These are phyloP conservation scores for Engraulis encrasicolus DNA, from an alignment of 2,113 vertebrate genomes.

Conservation along the genomic window DNA sequence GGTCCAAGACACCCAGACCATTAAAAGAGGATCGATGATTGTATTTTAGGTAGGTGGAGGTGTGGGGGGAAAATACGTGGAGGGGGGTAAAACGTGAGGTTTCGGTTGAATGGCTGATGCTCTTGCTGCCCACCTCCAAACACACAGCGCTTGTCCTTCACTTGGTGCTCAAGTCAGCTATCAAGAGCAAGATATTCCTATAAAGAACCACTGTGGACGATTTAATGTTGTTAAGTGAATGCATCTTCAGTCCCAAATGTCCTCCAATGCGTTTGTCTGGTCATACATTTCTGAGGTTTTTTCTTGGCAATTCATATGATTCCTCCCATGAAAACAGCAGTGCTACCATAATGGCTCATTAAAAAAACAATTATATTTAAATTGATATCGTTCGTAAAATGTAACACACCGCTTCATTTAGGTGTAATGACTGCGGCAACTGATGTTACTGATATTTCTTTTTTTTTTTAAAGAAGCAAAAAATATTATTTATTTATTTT, in stretches of 20 bases:
- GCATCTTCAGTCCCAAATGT: slow-evolving; percentile 39
- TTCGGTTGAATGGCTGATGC: slow-evolving; percentile 52
- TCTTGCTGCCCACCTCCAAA: slow-evolving; percentile 51
- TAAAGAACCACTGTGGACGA: slow-evolving; percentile 53
- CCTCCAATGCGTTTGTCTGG: slow-evolving; percentile 17
- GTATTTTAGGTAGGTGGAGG: slow-evolving; percentile 14
- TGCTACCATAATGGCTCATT: slow-evolving; percentile 12
- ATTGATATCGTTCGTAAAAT: not conserved
- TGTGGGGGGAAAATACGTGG: slow-evolving; percentile 15
- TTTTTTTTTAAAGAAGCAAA: slow-evolving; percentile 47
- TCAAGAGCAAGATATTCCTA: slow-evolving; percentile 49
- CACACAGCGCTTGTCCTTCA: slow-evolving; percentile 54
- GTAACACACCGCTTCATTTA: not conserved
- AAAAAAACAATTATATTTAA: slow-evolving; percentile 3
- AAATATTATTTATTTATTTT: slow-evolving; percentile 72
- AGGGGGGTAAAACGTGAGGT: slow-evolving; percentile 54
- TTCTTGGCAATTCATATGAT: slow-evolving; percentile 52
- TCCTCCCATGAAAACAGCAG: slow-evolving; percentile 50
- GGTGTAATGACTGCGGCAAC: not conserved
- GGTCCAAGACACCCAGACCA: not conserved
- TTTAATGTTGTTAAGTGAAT: slow-evolving; percentile 63
- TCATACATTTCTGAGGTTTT: slow-evolving; percentile 36
- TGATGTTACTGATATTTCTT: slow-evolving; percentile 29
- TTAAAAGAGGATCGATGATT: slow-evolving; percentile 24
- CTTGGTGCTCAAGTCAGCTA: slow-evolving; percentile 52